These are phyloP conservation scores for Plodia interpunctella DNA, from an alignment of 1,140 invertebrate genomes.

Conservation along the genomic window DNA sequence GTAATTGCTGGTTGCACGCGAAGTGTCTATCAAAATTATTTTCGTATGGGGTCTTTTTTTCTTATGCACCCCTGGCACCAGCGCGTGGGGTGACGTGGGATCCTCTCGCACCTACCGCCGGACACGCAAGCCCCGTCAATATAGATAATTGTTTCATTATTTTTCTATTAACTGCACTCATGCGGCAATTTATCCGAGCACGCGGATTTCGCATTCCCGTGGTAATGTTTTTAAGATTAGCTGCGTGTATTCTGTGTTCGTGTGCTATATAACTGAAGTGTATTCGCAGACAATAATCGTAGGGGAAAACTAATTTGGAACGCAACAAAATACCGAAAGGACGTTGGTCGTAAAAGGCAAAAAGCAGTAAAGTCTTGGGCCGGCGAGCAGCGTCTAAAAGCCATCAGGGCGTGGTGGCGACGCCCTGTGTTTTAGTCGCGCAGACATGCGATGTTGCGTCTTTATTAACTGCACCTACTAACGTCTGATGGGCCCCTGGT, in stretches of 20 bases:
- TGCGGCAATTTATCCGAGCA: conserved; percentile 50
- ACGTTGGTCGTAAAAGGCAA: conserved; percentile 47
- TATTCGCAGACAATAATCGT: conserved; percentile 12
- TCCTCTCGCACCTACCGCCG: conserved; percentile 32
- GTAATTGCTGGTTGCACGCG: conserved; percentile 65
- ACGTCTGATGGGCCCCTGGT: background rate
- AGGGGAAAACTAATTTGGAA: conserved; percentile 41
- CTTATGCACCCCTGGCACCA: conserved; percentile 50
- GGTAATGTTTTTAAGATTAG: conserved; percentile 8
- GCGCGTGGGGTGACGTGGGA: conserved; percentile 35
- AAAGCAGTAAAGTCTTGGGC: conserved; percentile 46
- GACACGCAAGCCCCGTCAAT: conserved; percentile 63
- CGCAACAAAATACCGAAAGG: conserved; percentile 46
- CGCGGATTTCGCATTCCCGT: conserved; percentile 25
- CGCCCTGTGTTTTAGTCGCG: conserved; percentile 59
- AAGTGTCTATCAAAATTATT: conserved; percentile 73
- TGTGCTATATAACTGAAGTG: conserved; percentile 7
- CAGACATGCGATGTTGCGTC: conserved; percentile 53
- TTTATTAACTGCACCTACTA: conserved; percentile 47
- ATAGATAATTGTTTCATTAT: conserved; percentile 74
- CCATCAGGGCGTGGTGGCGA: conserved; percentile 45
- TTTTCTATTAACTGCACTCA: conserved; percentile 70
- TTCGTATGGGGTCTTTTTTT: conserved; percentile 56
- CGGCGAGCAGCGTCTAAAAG: conserved; percentile 37
- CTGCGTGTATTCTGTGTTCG: too few species aligned